Evolutionary conservation across 2,797 vertebrate genomes (phyloP).

Genomic region (Psittacula echo): DNA sequence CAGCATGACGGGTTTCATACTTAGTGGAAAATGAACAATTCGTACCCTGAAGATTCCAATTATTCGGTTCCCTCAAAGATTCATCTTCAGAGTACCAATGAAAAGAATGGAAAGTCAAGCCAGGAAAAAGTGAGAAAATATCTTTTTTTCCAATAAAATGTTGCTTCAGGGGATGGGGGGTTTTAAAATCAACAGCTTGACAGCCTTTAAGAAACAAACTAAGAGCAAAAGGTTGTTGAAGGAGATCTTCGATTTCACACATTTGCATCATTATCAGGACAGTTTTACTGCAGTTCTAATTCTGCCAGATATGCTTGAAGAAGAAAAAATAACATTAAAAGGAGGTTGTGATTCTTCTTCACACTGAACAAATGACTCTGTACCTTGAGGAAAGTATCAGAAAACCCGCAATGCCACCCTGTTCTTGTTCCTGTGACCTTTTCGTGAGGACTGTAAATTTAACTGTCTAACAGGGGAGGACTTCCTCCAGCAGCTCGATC

Average conservation of each 20-base stretch:
- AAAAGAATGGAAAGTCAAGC: conserved; percentile 75
- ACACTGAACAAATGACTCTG: neutral
- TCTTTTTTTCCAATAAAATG: neutral
- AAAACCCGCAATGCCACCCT: neutral
- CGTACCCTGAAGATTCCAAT: conserved; percentile 72
- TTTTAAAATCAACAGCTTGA: neutral
- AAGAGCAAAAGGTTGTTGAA: conserved; percentile 35
- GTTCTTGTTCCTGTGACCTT: neutral
- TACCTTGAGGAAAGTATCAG: neutral
- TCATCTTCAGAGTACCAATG: conserved; percentile 70
- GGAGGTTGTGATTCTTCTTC: neutral
- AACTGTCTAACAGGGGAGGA: neutral
- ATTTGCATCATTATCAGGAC: conserved; percentile 39
- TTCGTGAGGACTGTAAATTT: neutral
- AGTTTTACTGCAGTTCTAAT: conserved; percentile 43
- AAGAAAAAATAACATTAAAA: conserved; percentile 9
- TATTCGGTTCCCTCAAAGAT: conserved; percentile 67
- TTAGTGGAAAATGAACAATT: conserved; percentile 79
- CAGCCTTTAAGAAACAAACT: neutral
- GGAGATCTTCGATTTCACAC: conserved; percentile 30
- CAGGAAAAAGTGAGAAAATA: conserved; percentile 29
- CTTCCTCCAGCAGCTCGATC: neutral
- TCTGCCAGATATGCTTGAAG: neutral
- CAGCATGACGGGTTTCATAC: conserved; percentile 84
- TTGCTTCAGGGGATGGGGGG: neutral